Percentiles rank a stretch among this genome's conserved stretches.
phyloP scores from a whole-genome alignment of 2,113 vertebrate genomes.

The Rhinichthys klamathensis region DNA sequence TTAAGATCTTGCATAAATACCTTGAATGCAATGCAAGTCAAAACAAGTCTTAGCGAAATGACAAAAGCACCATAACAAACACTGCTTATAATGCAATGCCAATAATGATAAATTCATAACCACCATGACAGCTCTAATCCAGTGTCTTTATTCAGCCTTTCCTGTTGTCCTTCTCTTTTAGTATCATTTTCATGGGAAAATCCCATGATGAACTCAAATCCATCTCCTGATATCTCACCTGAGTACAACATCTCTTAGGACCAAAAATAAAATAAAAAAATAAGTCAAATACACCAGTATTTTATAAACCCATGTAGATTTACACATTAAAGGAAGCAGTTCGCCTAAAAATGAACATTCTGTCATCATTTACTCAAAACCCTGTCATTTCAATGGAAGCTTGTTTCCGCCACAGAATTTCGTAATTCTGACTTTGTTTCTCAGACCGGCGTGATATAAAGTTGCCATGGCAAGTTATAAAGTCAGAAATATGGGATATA shows the following conservation, averaged over 20 bases:
- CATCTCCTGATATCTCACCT: not conserved
- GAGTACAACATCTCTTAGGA: not conserved
- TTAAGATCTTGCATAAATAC: not conserved
- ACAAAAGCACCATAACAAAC: not conserved
- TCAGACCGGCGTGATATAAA: too few relatives aligned
- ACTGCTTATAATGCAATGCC: not conserved
- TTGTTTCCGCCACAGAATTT: too few relatives aligned
- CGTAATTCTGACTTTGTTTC: too few relatives aligned
- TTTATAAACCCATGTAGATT: not conserved
- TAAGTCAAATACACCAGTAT: not conserved
- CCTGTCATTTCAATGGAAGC: too few relatives aligned
- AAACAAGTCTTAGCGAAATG: not conserved
- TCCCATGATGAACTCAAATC: not conserved
- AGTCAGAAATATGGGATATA: too few relatives aligned
- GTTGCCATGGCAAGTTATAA: too few relatives aligned
- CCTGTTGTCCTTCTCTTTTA: not conserved
- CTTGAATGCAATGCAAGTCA: not conserved
- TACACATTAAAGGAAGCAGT: not conserved
- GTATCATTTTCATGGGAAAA: not conserved
- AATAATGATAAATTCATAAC: not conserved
- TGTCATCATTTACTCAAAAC: not conserved
- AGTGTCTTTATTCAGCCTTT: conserved; percentile 1
- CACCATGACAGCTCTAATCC: not conserved
- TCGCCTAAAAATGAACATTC: not conserved
- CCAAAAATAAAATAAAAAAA: not conserved